Evolutionary conservation across 2,888 invertebrate species (phyloP), one percentile per base, ranked within the genome.

Genomic region (Trichogramma evanescens): DNA sequence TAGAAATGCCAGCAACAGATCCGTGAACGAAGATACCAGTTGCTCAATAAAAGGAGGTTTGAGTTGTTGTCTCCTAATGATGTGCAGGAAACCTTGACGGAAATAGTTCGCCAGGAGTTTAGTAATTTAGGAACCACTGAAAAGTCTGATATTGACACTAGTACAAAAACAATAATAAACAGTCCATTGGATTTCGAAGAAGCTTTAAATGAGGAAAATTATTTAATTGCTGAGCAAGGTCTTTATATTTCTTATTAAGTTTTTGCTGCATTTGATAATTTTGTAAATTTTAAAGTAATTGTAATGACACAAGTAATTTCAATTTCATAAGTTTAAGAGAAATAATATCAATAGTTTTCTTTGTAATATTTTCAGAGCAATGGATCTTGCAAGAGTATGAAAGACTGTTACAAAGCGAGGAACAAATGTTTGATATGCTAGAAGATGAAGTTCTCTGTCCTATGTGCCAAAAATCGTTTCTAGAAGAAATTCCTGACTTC

Each of bases 371-470:
- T 64, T 13, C 61, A 74, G 77, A 74, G 62, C 66, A 72, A 66
- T 75, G 73, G 73, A 72, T 78, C 51, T 55, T 77, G 26, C 58
- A 68, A 59, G 76, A 78, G 58, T 79, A 76, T 55, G 74, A 77
- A 54, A 74, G 65, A 63, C 61, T 74, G 65, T 63, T 70, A 38
- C 63, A 67, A 51, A 68, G 71, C 6, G 77, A 79, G 59, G 68
- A 71, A 38, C 69, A 72, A 45, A 67, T 72, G 63, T 63, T 73
- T 38, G 66, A 71, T 10, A 66, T 64, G 6, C 65, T 67, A 10
- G 68, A 69, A 0, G 75, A 75, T 46, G 69, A 72, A 41, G 66
- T 56, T 46, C 51, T 78, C 48, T 80, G 80, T 66, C 80, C 80
- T 1, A 65, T 78, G 10, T 80, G 80, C 58, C 73, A 77, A 65